These are phyloP conservation scores for Chrysolina oricalcia DNA, from an alignment of 2,888 invertebrate genomes.

Conservation along the genomic window DNA sequence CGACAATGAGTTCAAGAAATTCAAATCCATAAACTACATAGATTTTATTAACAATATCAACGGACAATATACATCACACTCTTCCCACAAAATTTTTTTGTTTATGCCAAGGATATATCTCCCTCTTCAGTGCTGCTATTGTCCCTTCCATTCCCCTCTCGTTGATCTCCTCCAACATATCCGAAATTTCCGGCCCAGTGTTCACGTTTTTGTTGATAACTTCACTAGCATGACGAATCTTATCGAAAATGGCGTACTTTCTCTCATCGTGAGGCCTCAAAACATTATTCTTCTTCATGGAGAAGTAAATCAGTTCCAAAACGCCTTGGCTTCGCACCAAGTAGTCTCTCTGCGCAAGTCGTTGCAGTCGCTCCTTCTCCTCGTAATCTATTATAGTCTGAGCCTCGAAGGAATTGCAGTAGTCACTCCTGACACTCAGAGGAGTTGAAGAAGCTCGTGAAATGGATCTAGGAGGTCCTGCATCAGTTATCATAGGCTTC, in stretches of 20 bases:
- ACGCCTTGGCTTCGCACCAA: slow-evolving; percentile 82
- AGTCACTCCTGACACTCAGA: slow-evolving; percentile 40
- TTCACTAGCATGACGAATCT: slow-evolving; percentile 63
- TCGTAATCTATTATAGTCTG: slow-evolving; percentile 81
- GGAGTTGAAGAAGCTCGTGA: slow-evolving; percentile 48
- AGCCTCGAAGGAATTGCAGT: slow-evolving; percentile 76
- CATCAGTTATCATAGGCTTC: slow-evolving; percentile 38
- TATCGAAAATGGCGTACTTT: slow-evolving; percentile 78
- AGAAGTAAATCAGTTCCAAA: slow-evolving; percentile 79
- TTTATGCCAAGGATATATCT: slow-evolving; percentile 49
- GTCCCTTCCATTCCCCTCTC: slow-evolving; percentile 53
- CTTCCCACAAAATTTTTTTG: slow-evolving; percentile 39
- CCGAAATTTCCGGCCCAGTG: slow-evolving; percentile 66
- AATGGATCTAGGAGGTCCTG: slow-evolving; percentile 16
- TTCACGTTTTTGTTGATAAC: slow-evolving; percentile 54
- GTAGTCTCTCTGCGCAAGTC: slow-evolving; percentile 80
- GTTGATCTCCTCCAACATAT: slow-evolving; percentile 66
- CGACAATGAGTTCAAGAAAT: not conserved
- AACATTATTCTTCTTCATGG: slow-evolving; percentile 81
- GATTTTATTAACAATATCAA: slow-evolving; percentile 33
- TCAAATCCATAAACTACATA: not conserved
- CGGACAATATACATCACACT: slow-evolving; percentile 32
- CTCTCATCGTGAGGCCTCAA: slow-evolving; percentile 79
- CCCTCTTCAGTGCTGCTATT: slow-evolving; percentile 39
- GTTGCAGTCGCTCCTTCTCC: slow-evolving; percentile 80